phyloP scores from a whole-genome alignment of 2,113 vertebrate genomes.

The Trachemys scripta region DNA sequence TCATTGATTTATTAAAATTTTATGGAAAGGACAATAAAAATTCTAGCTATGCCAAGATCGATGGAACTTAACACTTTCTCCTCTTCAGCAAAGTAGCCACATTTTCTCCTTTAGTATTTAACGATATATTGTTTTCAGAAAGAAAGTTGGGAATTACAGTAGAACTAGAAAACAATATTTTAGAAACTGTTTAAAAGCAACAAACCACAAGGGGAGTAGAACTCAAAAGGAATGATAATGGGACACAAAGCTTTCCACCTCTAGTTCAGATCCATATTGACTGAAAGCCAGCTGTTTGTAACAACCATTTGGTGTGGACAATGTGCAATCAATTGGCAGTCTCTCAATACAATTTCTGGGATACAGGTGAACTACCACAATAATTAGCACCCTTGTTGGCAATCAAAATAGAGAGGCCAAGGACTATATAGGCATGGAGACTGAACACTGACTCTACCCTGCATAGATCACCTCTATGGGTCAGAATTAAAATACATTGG shows the following conservation, averaged over 20 bases:
- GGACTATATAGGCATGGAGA: neutral
- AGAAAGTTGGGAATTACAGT: neutral
- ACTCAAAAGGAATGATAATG: neutral
- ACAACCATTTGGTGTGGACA: neutral
- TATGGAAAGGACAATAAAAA: slow-evolving; percentile 41
- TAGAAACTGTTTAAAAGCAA: slow-evolving; percentile 15
- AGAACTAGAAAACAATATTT: neutral
- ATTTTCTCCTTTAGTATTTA: neutral
- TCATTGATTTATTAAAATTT: slow-evolving; percentile 69
- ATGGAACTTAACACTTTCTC: slow-evolving; percentile 17
- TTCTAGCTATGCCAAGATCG: neutral
- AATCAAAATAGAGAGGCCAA: neutral
- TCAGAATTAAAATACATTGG: neutral
- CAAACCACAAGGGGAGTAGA: neutral
- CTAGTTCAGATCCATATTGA: neutral
- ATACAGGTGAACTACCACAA: neutral
- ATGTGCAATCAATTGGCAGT: neutral
- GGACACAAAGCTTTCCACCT: neutral
- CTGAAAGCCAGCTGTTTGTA: neutral
- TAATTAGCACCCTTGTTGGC: neutral
- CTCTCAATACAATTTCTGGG: neutral
- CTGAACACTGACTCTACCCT: neutral
- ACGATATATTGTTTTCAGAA: neutral
- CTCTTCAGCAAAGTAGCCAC: neutral
- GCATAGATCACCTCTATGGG: neutral